A percentile compares a stretch with the other conserved stretches of the same genome.
These are phyloP conservation scores for Campylorhamphus procurvoides DNA, from an alignment of 2,113 vertebrate species.

Conservation along the genomic window DNA sequence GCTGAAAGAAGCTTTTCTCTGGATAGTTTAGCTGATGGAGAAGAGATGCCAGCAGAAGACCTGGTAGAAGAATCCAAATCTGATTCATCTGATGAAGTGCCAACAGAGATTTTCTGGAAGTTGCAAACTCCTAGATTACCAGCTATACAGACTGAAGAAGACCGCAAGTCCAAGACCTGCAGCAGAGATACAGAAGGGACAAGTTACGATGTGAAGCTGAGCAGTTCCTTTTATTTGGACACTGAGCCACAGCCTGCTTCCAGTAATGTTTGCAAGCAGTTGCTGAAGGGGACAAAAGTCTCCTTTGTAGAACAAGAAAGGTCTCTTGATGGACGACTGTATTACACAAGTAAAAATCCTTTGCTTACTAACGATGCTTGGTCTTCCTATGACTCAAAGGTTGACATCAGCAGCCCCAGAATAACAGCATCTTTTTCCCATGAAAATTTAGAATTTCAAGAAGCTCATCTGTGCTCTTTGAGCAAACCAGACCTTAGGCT, in stretches of 20 bases:
- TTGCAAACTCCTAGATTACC: conserved; percentile 57
- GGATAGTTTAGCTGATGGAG: conserved; percentile 68
- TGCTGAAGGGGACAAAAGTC: background rate
- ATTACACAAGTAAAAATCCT: conserved; percentile 49
- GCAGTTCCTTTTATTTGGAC: conserved; percentile 72
- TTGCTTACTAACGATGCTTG: conserved; percentile 74
- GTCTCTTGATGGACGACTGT: background rate
- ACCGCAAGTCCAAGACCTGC: background rate
- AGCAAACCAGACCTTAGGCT: conserved; percentile 33
- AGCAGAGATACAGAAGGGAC: background rate
- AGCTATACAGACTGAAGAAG: background rate
- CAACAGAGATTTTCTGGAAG: conserved; percentile 82
- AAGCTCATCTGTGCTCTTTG: background rate
- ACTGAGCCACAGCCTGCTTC: conserved; percentile 32
- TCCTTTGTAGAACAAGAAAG: conserved; percentile 4
- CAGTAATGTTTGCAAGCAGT: conserved; percentile 13
- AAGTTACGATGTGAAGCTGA: conserved; percentile 26
- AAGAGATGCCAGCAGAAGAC: conserved; percentile 58
- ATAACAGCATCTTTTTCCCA: conserved; percentile 57
- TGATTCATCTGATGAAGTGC: conserved; percentile 75
- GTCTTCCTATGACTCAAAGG: conserved; percentile 78
- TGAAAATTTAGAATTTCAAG: conserved; percentile 52
- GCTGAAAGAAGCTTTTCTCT: conserved; percentile 66
- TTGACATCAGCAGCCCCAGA: conserved; percentile 64
- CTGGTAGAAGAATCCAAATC: conserved; percentile 41